Percentiles rank a stretch among this genome's conserved stretches.
Conservation (phyloP, 2,888 invertebrate species). For the Rambutsinella grinnellia region DNA sequence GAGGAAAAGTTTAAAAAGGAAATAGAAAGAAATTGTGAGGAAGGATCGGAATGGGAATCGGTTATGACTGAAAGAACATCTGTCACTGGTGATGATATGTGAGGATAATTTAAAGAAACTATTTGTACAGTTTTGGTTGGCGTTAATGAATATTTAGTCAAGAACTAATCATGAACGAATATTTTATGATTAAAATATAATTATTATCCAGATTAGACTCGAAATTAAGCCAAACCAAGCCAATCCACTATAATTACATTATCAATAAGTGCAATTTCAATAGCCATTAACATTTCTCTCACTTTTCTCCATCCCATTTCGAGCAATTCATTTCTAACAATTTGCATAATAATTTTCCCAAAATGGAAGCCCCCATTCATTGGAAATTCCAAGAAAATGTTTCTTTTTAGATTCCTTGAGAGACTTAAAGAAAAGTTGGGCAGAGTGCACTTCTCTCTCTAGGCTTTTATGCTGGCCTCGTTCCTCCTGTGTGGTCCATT, state of each 20-base stretch:
- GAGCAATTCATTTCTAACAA: conserved; percentile 30
- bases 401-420: too few relatives aligned
- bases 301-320: neutral
- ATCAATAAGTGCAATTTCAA: neutral
- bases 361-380: conserved; percentile 7
- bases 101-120: too few relatives aligned
- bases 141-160: too few relatives aligned
- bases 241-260: too few relatives aligned
- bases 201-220: too few relatives aligned
- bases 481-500: conserved; percentile 47
- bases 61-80: too few relatives aligned
- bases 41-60: neutral
- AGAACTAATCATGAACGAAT: too few relatives aligned
- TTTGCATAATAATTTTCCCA: conserved; percentile 38
- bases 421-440: too few relatives aligned
- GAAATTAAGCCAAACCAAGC: neutral
- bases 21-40: neutral
- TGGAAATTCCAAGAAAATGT: too few relatives aligned
- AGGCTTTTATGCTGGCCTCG: neutral
- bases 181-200: too few relatives aligned
- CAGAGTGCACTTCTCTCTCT: neutral
- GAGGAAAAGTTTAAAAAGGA: neutral
- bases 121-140: too few relatives aligned
- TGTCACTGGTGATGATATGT: too few relatives aligned
- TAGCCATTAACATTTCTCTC: neutral